Evolutionary conservation across 1,140 invertebrate species (phyloP), one percentile per base, ranked within the genome.

Genomic region (Oedothorax gibbosus): DNA sequence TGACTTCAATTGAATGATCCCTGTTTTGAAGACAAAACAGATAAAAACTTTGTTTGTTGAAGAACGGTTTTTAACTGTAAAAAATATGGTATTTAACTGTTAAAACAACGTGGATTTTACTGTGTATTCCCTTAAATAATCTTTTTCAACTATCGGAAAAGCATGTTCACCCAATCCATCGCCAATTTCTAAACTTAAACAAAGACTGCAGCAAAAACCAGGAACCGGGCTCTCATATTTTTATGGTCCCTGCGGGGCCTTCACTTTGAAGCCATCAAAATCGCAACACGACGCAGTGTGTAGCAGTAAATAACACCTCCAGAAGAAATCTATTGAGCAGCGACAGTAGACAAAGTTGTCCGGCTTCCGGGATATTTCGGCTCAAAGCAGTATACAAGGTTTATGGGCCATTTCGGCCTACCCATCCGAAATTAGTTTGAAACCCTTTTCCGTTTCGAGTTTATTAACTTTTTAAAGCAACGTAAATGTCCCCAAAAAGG

Each of bases 391-490:
- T 68, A 53, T 68, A 56, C 50, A 20, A 50, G 21, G 62, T 79
- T 79, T 79, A 79, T 51, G 77, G 68, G 35, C 77, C 77, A 79
- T 79, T 79, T 79, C 77, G 51, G 18, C 62, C 51, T 68, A 68
- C 51, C 62, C 15, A 54, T n/a, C 77, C 77, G 64, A 79, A 79
- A 79, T 79, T 79, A 79, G 77, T 68, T 35, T 53, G 64, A 56
- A 56, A 64, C 62, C 64, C 51, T 68, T 79, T 79, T 79, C 77
- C 77, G 49, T 68, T 68, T 66, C 51, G 49, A 79, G 62, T 79
- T 79, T 79, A 79, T 79, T 79, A 79, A 79, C 77, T 79, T 79
- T 79, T 79, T 79, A 79, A 79, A 79, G 77, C 15, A 65, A 68
- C 64, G 53, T 66, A 79, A 79, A 79, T 79, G 77, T 79, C 77